Evolutionary conservation across 2,888 invertebrate species (phyloP).

Genomic region (Conops quadrifasciatus): DNA sequence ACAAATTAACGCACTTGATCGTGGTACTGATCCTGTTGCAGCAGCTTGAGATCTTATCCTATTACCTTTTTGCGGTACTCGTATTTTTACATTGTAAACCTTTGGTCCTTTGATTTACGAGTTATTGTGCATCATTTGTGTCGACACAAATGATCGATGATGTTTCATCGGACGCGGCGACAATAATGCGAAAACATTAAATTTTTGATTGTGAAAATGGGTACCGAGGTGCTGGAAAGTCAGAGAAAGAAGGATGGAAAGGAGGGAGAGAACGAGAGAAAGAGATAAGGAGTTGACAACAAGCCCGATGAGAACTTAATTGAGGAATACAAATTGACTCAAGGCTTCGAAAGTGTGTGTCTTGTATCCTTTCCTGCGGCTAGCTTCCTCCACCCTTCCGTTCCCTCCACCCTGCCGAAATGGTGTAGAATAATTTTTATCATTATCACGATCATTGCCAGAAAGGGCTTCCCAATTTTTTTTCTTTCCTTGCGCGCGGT

Average conservation of each 20-base stretch:
- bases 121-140: slow-evolving; percentile 28
- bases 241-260: not conserved
- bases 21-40: slow-evolving; percentile 2
- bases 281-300: not conserved
- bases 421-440: slow-evolving; percentile 11
- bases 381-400: too few relatives aligned
- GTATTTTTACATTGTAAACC: not conserved
- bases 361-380: too few relatives aligned
- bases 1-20: slow-evolving; percentile 30
- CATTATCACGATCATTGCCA: slow-evolving; percentile 28
- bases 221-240: not conserved
- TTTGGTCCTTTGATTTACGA: slow-evolving; percentile 15
- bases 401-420: too few relatives aligned
- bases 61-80: too few relatives aligned
- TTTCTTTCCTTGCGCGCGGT: not conserved
- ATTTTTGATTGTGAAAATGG: not conserved
- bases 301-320: too few relatives aligned
- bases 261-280: not conserved
- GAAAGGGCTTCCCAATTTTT: slow-evolving; percentile 15
- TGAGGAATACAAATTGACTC: too few relatives aligned
- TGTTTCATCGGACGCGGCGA: slow-evolving; percentile 18
- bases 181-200: slow-evolving; percentile 30
- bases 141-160: slow-evolving; percentile 32
- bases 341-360: too few relatives aligned
- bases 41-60: not conserved